A percentile compares a stretch with the other conserved stretches of the same genome.
Conservation (phyloP, 2,797 vertebrate genomes). For the Sebastes alutus region DNA sequence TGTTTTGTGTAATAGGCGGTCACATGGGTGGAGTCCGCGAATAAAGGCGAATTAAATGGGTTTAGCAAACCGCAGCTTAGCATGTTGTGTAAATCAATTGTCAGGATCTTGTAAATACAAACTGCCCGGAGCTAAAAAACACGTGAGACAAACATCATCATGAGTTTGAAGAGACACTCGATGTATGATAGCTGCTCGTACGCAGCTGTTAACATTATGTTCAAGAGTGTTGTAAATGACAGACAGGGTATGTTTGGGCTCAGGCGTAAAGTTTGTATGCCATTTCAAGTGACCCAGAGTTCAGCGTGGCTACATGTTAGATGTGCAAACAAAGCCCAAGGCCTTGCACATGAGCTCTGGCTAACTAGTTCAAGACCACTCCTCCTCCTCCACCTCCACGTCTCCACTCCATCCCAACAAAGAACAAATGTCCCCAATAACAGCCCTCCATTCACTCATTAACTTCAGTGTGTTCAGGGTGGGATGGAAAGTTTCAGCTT, state of each 20-base stretch:
- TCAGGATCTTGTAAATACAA: neutral
- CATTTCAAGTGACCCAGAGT: constrained; percentile 1
- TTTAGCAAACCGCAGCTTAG: neutral
- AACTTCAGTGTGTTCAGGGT: constrained; percentile 18
- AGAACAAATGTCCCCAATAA: constrained; percentile 19
- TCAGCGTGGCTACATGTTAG: constrained; percentile 38
- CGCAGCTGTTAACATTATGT: neutral
- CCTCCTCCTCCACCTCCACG: neutral
- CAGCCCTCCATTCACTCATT: constrained; percentile 51
- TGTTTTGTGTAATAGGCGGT: constrained; percentile 30
- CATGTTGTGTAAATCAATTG: neutral
- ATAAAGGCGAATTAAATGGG: neutral
- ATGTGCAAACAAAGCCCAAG: constrained; percentile 74
- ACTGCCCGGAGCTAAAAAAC: neutral
- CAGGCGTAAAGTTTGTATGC: neutral
- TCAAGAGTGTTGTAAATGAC: neutral
- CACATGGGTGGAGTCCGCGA: constrained; percentile 12
- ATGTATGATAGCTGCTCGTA: neutral
- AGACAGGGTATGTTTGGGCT: neutral
- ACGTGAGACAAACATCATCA: neutral
- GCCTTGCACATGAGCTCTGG: constrained; percentile 34
- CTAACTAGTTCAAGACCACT: constrained; percentile 22
- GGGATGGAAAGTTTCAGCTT: neutral
- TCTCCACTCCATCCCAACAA: neutral
- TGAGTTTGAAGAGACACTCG: neutral